These are phyloP conservation scores for Apis mellifera DNA, from an alignment of 1,140 invertebrate species.

Conservation along the genomic window DNA sequence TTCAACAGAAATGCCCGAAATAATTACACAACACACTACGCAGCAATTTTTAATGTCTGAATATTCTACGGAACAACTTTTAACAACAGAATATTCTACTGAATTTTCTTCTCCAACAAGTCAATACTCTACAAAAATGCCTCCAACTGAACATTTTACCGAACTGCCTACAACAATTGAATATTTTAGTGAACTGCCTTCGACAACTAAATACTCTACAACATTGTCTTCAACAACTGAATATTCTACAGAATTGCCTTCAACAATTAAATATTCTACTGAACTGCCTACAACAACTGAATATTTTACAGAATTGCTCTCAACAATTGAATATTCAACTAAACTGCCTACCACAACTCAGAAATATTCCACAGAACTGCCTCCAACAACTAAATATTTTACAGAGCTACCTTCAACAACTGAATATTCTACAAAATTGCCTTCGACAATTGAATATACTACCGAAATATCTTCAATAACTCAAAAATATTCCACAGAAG, in stretches of 20 bases:
- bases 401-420: conserved; percentile 6
- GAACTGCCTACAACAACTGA: neutral
- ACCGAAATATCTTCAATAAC: neutral
- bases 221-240: neutral
- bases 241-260: neutral
- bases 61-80: neutral
- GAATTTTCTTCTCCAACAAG: conserved; percentile 1
- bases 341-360: conserved; percentile 4
- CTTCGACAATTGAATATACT: conserved; percentile 5
- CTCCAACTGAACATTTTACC: neutral
- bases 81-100: conserved; percentile 11
- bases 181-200: conserved; percentile 10
- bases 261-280: neutral
- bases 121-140: conserved; percentile 19
- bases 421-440: conserved; percentile 15
- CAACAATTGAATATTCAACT: conserved; percentile 2
- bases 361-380: conserved; percentile 15
- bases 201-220: conserved; percentile 2
- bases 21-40: conserved; percentile 1
- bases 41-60: neutral
- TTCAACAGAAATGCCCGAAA: neutral
- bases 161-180: conserved; percentile 6
- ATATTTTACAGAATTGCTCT: neutral
- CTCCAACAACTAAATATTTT: neutral
- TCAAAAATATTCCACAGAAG: neutral